Base-by-base conservation (phyloP, 64 coral and sea anemone species). In the Actinia tenebrosa region DNA sequence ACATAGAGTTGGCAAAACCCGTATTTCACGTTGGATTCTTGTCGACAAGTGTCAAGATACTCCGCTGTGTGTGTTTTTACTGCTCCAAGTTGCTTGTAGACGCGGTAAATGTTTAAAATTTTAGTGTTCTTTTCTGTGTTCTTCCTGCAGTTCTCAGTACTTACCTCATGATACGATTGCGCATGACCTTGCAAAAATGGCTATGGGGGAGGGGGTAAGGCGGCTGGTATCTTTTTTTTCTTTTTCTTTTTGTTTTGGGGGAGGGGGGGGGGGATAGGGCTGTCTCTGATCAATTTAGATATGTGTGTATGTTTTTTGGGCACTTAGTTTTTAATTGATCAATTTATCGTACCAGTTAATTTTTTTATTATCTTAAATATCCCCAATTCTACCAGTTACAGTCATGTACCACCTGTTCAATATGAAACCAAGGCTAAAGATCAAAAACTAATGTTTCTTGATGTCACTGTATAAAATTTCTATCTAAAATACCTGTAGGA, bases 71-170 rank as follows among this genome's bases (percentile, higher is more conserved):
- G 20, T 99, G 97, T 62, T 99, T 99, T 79, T 99, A 95, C 91
- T 99, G 97, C 64, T 99, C 97, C 64, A 99, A 99, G 82, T 80
- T 99, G 61, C 97, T 99, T 53, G 88, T 99, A n/a, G 93, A 99
- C 86, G 84, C 86, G 88, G 97, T 99, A 95, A 91, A 80, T 60
- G 84, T 64, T 50, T 86, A 3, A 79, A 72, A 82, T 53, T 30
- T 3, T 84, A 17, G 64, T 9, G 13, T 92, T 81, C 23, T 66
- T 83, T 56, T 77, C 62, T 54, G 79, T 77, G 26, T 75, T 88
- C 72, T 13, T 27, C 64, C 45, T 15, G 37, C 46, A 83, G 86
- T 62, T 81, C 20, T 66, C 63, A 7, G 63, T 5, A 54, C 58
- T 45, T 84, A 61, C 77, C 78, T 26, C 61, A 22, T 88, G 64